A percentile compares a stretch with the other conserved stretches of the same genome.
Conservation (phyloP, 2,113 vertebrate species). For the Elanoides forficatus region DNA sequence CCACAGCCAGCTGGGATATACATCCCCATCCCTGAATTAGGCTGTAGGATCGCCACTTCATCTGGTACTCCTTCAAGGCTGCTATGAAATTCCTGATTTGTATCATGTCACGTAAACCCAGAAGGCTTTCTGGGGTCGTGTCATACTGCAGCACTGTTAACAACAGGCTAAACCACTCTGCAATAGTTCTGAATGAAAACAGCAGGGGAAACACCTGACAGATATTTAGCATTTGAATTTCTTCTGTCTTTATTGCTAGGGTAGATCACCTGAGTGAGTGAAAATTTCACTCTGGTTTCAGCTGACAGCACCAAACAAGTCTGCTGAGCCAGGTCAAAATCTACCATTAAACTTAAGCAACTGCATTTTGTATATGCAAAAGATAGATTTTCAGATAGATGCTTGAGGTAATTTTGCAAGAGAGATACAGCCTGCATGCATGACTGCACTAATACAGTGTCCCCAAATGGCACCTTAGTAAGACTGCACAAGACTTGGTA, state of each 20-base stretch:
- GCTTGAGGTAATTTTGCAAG: neutral
- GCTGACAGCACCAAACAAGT: neutral
- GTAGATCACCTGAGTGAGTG: neutral
- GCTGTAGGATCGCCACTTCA: neutral
- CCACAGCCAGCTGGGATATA: neutral
- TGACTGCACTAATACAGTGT: neutral
- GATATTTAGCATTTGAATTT: neutral
- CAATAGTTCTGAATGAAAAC: neutral
- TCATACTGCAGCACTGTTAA: neutral
- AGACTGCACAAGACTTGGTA: neutral
- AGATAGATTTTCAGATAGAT: neutral
- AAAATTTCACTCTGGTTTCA: neutral
- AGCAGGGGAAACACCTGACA: neutral
- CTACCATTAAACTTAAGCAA: neutral
- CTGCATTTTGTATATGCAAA: neutral
- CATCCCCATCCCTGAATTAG: neutral
- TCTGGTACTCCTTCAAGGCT: neutral
- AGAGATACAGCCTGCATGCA: neutral
- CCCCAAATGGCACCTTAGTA: neutral
- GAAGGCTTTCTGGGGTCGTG: neutral
- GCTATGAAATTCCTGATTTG: neutral
- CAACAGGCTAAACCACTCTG: neutral
- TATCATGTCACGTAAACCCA: neutral
- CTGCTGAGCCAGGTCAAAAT: neutral
- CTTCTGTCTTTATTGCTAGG: neutral